These are phyloP conservation scores for Drosophila lutescens DNA, from an alignment of 2,888 invertebrate species.

Conservation along the genomic window DNA sequence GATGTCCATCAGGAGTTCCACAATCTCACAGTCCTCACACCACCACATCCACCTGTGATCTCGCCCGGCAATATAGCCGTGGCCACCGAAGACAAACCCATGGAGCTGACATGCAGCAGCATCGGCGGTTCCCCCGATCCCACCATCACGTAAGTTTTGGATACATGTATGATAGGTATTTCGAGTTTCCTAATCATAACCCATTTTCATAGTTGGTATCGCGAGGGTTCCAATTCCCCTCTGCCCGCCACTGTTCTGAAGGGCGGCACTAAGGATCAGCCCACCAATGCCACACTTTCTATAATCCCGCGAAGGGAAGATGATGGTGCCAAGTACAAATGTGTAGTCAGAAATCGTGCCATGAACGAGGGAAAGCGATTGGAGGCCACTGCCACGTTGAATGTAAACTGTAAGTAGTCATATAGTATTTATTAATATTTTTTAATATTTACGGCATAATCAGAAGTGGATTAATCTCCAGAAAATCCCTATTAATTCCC, in stretches of 20 bases:
- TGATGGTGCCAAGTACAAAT: conserved; percentile 92
- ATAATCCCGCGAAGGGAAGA: conserved; percentile 92
- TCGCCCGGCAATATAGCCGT: conserved; percentile 90
- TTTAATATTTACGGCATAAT: conserved; percentile 5
- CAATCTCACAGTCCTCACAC: conserved; percentile 93
- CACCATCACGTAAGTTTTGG: conserved; percentile 87
- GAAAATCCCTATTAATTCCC: not conserved
- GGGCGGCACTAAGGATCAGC: conserved; percentile 90
- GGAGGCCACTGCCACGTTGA: conserved; percentile 91
- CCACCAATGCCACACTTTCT: conserved; percentile 90
- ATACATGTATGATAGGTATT: not conserved
- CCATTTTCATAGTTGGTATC: conserved; percentile 88
- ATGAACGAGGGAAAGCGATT: conserved; percentile 92
- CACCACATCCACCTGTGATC: conserved; percentile 92
- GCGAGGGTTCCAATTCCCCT: conserved; percentile 90
- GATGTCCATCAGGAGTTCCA: conserved; percentile 93
- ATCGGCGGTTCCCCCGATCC: conserved; percentile 96
- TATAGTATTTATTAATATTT: not conserved
- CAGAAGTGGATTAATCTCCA: not conserved
- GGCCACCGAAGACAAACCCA: conserved; percentile 92
- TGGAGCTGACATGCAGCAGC: conserved; percentile 92
- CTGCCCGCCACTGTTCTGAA: conserved; percentile 89
- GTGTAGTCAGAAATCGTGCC: conserved; percentile 95
- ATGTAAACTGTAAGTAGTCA: conserved; percentile 93
- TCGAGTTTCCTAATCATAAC: too few relatives aligned